A percentile compares a stretch with the other conserved stretches of the same genome.
These are phyloP conservation scores for Phyllostomus hastatus DNA, from an alignment of 2,113 vertebrate genomes.

Conservation along the genomic window DNA sequence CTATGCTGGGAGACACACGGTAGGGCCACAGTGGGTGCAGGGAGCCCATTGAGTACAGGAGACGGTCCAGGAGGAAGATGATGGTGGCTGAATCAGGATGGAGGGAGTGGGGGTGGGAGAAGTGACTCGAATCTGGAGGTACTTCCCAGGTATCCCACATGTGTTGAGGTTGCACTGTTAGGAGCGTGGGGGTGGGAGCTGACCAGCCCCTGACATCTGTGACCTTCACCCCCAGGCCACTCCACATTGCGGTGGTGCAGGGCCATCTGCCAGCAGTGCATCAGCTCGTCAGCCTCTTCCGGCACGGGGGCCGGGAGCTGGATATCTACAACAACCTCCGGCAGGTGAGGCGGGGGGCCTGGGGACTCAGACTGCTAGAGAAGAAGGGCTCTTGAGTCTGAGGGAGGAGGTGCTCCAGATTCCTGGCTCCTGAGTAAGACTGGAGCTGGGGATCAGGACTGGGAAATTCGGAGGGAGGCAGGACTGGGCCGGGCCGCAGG, in stretches of 20 bases:
- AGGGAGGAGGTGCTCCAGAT: neutral
- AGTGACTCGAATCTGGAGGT: neutral
- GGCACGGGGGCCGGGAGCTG: conserved; percentile 75
- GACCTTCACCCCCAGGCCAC: conserved; percentile 78
- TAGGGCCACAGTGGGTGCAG: neutral
- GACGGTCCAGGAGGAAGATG: neutral
- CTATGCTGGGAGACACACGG: neutral
- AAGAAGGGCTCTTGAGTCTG: neutral
- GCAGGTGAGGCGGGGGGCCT: conserved; percentile 82
- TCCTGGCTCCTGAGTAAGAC: neutral
- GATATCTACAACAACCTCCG: conserved; percentile 90
- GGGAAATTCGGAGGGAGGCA: neutral
- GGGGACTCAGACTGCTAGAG: neutral
- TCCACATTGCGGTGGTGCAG: conserved; percentile 92
- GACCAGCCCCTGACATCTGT: neutral
- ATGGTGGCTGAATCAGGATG: neutral
- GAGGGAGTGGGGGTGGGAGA: neutral
- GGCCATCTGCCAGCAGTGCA: conserved; percentile 75
- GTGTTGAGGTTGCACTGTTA: neutral
- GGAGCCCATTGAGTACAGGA: neutral
- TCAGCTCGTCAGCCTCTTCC: conserved; percentile 80
- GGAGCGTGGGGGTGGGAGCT: neutral
- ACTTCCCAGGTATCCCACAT: neutral
- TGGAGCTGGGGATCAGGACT: neutral
- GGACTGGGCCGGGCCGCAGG: neutral